These are phyloP conservation scores for Ptilorrhoa leucosticta DNA, from an alignment of 2,113 vertebrate species.

Conservation along the genomic window DNA sequence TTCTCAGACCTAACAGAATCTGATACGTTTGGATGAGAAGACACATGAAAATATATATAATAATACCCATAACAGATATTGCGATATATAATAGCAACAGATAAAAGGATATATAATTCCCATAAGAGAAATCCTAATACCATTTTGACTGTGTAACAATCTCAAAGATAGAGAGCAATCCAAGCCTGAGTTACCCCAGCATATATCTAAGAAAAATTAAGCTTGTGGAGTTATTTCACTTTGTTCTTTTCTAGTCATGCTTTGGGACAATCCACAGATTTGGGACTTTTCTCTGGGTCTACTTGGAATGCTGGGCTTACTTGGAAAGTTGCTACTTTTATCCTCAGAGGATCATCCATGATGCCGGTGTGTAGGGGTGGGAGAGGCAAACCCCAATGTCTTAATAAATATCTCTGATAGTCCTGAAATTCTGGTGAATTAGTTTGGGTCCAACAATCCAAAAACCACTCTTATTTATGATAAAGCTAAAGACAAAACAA, in stretches of 20 bases:
- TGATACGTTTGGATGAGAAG: not conserved
- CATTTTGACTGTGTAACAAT: not conserved
- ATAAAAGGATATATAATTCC: not conserved
- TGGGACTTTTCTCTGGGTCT: not conserved
- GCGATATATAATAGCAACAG: not conserved
- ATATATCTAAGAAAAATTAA: not conserved
- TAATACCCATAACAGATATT: not conserved
- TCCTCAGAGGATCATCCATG: not conserved
- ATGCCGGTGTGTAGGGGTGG: rapidly evolving
- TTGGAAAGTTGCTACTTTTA: not conserved
- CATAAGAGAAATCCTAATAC: not conserved
- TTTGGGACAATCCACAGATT: not conserved
- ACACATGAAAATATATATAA: not conserved
- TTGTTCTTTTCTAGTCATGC: not conserved
- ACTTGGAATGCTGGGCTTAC: not conserved
- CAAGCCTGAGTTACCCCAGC: not conserved
- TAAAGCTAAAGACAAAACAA: not conserved
- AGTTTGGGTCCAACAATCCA: not conserved
- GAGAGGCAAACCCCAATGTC: not conserved
- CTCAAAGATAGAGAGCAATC: not conserved
- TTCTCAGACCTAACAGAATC: slow-evolving; percentile 9
- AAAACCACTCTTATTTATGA: not conserved
- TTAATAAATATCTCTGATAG: not conserved
- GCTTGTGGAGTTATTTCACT: not conserved
- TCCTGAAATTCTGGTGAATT: not conserved